A percentile compares a stretch with the other conserved stretches of the same genome.
Conservation (phyloP, 35 echinoderm and acorn worm genomes). For the Patiria miniata region DNA sequence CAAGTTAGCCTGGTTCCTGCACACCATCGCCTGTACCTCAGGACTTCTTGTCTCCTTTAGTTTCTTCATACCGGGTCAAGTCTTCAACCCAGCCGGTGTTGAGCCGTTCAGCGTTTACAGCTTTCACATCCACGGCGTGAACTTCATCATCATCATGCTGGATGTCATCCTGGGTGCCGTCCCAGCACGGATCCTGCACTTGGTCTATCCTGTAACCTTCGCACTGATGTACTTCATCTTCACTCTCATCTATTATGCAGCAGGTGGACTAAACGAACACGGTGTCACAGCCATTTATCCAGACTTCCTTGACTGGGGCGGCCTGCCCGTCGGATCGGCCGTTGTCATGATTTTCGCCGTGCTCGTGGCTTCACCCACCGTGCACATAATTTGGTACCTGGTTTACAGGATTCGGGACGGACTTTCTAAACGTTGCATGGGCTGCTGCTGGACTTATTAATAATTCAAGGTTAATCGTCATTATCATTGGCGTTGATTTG, state of each 20-base stretch:
- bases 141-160: constrained; percentile 44
- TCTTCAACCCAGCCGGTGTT: constrained; percentile 49
- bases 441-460: background rate
- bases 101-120: constrained; percentile 45
- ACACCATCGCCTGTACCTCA: constrained; percentile 34
- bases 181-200: constrained; percentile 67
- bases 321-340: background rate
- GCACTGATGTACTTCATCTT: constrained; percentile 69
- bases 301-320: constrained; percentile 65
- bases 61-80: constrained; percentile 62
- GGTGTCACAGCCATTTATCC: constrained; percentile 67
- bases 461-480: too few relatives aligned
- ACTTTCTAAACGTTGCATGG: constrained; percentile 36
- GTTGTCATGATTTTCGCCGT: constrained; percentile 35
- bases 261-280: constrained; percentile 63
- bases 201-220: constrained; percentile 47
- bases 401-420: constrained; percentile 49
- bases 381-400: constrained; percentile 65
- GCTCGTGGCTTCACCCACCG: constrained; percentile 50
- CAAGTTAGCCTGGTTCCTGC: constrained; percentile 62
- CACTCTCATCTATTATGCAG: constrained; percentile 65
- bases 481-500: too few relatives aligned
- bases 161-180: constrained; percentile 60
- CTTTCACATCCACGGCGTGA: constrained; percentile 65
- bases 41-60: constrained; percentile 56